Base-by-base conservation (phyloP, 1,140 invertebrate genomes). In the Hylyphantes graminicola region DNA sequence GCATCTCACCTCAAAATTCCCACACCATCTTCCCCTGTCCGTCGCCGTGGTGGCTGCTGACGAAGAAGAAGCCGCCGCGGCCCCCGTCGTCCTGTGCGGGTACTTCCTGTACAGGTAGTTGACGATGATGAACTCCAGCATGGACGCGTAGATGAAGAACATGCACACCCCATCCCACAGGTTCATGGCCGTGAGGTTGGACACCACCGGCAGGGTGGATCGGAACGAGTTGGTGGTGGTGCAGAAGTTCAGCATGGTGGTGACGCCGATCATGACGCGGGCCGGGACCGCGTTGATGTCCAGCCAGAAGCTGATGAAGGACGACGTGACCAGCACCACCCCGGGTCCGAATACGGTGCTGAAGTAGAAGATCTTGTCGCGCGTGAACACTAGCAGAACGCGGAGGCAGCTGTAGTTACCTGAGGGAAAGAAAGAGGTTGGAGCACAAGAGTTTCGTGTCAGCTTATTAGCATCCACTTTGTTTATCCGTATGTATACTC, bases 241-340 rank as follows among this genome's bases (percentile, higher is more conserved):
- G 94, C 97, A 97, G 93, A 97, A 97, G 92, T 97, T 97, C 93
- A 97, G 93, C 96, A 97, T 97, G 90, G 96, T 97, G 87, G 96
- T 97, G 89, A 97, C 96, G 90, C 95, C 89, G 51, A 90, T 89
- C 88, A 90, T 90, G 55, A 97, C 95, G 90, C 95, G 93, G 88
- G 96, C 96, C 89, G 96, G 96, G 87, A 97, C 96, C 85, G 96
- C 96, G 91, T 97, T 97, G 95, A 96, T 97, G 92, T 97, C 96
- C 88, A 97, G 92, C 96, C 96, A 97, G 92, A 96, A 96, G 87
- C 95, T 96, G 90, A 96, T 96, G 92, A 97, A 97, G 87, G 95
- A 97, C 90, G 95, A 96, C 87, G 96, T 97, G 87, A 97, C 96
- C 90, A 97, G 92, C 91, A 97, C 96, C 90, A 97, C 96, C 87